Evolutionary conservation across 1,140 invertebrate genomes (phyloP).

Genomic region (Pseudomyrmex sp.): DNA sequence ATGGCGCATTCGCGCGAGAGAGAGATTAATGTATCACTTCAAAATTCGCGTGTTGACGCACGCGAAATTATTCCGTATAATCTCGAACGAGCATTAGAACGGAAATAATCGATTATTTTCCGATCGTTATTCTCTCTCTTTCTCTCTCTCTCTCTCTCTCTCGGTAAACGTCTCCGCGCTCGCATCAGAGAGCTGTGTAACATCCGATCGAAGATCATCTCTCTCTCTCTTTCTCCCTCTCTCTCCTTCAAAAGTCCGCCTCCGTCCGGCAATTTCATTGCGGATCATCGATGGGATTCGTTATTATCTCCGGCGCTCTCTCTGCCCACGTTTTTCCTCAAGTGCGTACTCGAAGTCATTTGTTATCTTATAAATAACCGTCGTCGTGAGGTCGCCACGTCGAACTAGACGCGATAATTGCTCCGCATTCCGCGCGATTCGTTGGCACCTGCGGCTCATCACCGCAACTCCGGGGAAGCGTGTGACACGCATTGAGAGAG

Average conservation of each 20-base stretch:
- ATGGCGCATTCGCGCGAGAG: neutral
- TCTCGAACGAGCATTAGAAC: slow-evolving; percentile 3
- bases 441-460: neutral
- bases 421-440: slow-evolving; percentile 42
- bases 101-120: slow-evolving; percentile 47
- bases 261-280: slow-evolving; percentile 27
- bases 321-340: slow-evolving; percentile 26
- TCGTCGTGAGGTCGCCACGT: slow-evolving; percentile 8
- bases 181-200: neutral
- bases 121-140: neutral
- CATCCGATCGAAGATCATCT: neutral
- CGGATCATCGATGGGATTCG: slow-evolving; percentile 5
- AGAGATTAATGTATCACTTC: neutral
- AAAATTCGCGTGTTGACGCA: neutral
- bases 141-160: too few species aligned
- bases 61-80: slow-evolving; percentile 2
- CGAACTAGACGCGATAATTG: slow-evolving; percentile 51
- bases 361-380: slow-evolving; percentile 12
- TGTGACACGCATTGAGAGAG: slow-evolving; percentile 1
- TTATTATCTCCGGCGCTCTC: slow-evolving; percentile 16
- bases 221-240: too few species aligned
- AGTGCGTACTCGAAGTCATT: neutral
- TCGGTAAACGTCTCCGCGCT: slow-evolving; percentile 3
- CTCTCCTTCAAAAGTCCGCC: neutral
- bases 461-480: neutral